Conservation (phyloP, 2,888 invertebrate species). For the Cephus pulcher region DNA sequence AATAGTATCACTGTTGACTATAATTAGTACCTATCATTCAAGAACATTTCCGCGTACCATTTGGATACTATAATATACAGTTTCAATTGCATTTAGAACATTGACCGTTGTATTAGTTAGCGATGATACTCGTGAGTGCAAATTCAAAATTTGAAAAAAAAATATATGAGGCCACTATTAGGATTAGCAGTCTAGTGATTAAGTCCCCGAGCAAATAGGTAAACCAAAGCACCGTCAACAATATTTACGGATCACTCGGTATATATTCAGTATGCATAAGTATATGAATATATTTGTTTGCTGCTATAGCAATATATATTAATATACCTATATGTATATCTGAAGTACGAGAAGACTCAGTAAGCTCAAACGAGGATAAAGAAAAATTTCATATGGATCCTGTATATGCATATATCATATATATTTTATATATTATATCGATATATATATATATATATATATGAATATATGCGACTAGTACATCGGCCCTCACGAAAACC, state of each 20-base stretch:
- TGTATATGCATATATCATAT: neutral
- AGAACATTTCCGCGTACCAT: neutral
- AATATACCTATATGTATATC: neutral
- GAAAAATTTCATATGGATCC: neutral
- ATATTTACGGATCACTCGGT: neutral
- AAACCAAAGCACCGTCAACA: neutral
- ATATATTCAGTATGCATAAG: neutral
- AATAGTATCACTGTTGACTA: neutral
- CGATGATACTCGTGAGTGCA: neutral
- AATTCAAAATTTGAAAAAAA: neutral
- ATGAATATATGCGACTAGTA: neutral
- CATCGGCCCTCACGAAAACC: constrained; percentile 11
- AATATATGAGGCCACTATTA: neutral
- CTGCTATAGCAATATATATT: neutral
- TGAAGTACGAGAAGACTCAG: neutral
- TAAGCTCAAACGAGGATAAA: neutral
- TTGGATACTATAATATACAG: neutral
- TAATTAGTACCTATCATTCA: neutral
- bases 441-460: neutral
- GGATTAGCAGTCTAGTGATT: neutral
- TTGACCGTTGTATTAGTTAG: neutral
- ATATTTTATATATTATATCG: neutral
- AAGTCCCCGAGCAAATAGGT: neutral
- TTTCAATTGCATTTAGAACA: neutral
- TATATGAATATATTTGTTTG: neutral